Conservation (phyloP, 2,797 vertebrate genomes). For the Meriones psammophilus region DNA sequence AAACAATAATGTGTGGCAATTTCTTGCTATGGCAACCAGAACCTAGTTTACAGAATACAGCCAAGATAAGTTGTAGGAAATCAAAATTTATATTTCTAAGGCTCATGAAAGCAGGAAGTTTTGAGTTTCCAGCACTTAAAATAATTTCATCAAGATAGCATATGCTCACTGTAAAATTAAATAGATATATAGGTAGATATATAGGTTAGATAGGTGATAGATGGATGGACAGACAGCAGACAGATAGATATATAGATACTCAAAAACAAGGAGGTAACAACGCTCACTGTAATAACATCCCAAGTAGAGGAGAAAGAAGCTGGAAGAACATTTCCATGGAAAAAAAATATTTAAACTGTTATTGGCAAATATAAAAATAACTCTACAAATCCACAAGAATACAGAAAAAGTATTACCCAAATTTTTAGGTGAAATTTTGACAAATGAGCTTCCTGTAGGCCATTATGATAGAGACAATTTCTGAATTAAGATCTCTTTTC, state of each 20-base stretch:
- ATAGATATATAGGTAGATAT: not conserved
- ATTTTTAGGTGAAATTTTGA: slow-evolving; percentile 32
- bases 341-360: slow-evolving; percentile 33
- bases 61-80: not conserved
- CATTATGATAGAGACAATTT: not conserved
- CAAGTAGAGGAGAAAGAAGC: not conserved
- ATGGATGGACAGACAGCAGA: no score
- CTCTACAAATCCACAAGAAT: not conserved
- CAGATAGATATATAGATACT: not conserved
- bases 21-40: slow-evolving; percentile 9
- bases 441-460: not conserved
- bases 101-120: not conserved
- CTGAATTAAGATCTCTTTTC: not conserved
- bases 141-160: slow-evolving; percentile 2
- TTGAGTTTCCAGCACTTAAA: not conserved
- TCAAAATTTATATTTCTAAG: not conserved
- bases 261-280: not conserved
- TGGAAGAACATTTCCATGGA: not conserved
- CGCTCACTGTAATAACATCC: not conserved
- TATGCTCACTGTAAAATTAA: not conserved
- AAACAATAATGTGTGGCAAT: not conserved
- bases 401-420: not conserved
- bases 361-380: not conserved
- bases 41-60: slow-evolving; percentile 34
- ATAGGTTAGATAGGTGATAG: no score